Conservation (phyloP, 2,888 invertebrate genomes). For the Andrena hattorfiana region DNA sequence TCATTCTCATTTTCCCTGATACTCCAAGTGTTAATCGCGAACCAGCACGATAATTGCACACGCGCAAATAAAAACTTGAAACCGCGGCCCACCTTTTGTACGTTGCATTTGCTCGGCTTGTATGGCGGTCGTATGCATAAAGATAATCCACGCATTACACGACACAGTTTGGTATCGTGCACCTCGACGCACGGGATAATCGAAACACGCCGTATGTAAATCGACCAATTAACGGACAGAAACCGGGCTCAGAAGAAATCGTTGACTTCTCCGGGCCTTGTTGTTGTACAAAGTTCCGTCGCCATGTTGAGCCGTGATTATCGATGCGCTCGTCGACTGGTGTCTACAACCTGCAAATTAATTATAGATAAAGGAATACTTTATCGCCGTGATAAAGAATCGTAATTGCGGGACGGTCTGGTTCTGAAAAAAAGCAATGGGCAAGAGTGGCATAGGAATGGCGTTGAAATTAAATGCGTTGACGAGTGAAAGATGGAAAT, state of each 20-base stretch:
- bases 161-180: background rate
- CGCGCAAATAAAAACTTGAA: slow-evolving; percentile 2
- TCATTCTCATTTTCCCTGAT: background rate
- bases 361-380: background rate
- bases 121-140: background rate
- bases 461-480: background rate
- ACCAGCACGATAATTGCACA: background rate
- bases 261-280: background rate
- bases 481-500: background rate
- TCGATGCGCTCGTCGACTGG: background rate
- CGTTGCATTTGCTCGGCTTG: background rate
- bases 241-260: background rate
- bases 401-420: background rate
- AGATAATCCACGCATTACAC: background rate
- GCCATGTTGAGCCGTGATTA: background rate
- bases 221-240: background rate
- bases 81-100: background rate
- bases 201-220: slow-evolving; percentile 16
- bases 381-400: background rate
- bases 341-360: background rate
- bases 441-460: background rate
- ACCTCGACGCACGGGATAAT: background rate
- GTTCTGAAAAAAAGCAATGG: background rate
- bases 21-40: background rate
- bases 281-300: background rate